These are phyloP conservation scores for Alitta virens DNA, from an alignment of 2,888 invertebrate species.

Conservation along the genomic window DNA sequence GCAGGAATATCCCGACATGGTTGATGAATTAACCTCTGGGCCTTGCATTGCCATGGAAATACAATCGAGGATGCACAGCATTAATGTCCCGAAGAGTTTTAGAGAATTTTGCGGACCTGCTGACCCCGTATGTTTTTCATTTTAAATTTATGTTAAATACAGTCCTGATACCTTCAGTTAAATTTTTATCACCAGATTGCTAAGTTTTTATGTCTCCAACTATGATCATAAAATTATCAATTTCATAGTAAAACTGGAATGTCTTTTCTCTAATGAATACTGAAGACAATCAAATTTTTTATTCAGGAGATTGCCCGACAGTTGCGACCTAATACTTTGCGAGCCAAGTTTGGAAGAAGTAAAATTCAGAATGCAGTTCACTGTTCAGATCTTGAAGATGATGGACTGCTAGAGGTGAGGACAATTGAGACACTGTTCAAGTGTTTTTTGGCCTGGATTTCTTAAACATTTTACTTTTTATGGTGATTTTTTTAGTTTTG, in stretches of 20 bases:
- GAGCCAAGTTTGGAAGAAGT: slow-evolving; percentile 79
- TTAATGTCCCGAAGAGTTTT: slow-evolving; percentile 62
- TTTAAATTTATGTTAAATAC: background rate
- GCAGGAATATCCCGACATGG: slow-evolving; percentile 64
- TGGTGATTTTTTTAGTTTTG: too few species aligned
- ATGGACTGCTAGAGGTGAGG: slow-evolving; percentile 73
- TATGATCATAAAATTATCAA: too few species aligned
- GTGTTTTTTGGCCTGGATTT: background rate
- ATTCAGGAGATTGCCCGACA: slow-evolving; percentile 80
- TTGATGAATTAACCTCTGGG: slow-evolving; percentile 79
- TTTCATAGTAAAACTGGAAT: too few species aligned
- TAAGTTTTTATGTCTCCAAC: too few species aligned
- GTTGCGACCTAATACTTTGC: slow-evolving; percentile 76
- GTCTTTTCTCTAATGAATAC: background rate
- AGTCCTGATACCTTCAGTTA: background rate
- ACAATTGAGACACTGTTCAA: too few species aligned
- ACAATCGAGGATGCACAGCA: slow-evolving; percentile 28
- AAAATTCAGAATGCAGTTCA: slow-evolving; percentile 87
- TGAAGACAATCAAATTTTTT: slow-evolving; percentile 5
- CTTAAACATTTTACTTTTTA: background rate
- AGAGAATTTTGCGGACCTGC: slow-evolving; percentile 82
- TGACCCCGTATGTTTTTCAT: slow-evolving; percentile 72
- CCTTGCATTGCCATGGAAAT: slow-evolving; percentile 85
- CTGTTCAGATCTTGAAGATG: slow-evolving; percentile 89
- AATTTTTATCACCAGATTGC: background rate